A percentile compares a stretch with the other conserved stretches of the same genome.
phyloP scores from a whole-genome alignment of 37 sponge, comb jelly and placozoan genomes.

The Ianthella basta region DNA sequence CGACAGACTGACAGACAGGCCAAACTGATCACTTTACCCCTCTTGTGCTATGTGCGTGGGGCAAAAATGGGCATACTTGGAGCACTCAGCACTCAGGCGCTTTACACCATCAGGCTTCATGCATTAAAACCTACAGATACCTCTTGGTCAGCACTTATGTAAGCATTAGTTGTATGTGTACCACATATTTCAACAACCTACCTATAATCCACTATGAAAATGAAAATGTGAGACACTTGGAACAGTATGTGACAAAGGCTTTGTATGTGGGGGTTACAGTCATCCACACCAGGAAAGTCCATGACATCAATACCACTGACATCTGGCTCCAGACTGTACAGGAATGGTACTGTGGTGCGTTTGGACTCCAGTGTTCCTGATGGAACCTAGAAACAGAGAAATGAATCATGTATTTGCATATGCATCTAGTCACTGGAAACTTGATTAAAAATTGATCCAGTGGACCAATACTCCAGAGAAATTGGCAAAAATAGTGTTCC shows the following conservation, averaged over 20 bases:
- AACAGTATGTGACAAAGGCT: constrained; percentile 19
- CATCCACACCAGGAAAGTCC: constrained; percentile 67
- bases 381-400: constrained; percentile 18
- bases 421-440: no score
- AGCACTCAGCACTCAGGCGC: no score
- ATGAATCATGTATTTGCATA: background rate
- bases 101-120: no score
- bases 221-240: constrained; percentile 29
- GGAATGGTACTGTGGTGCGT: constrained; percentile 58
- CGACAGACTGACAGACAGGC: no score
- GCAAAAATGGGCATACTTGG: no score
- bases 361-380: constrained; percentile 38
- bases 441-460: no score
- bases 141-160: no score
- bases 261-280: constrained; percentile 24
- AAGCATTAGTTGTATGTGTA: background rate
- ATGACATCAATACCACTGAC: constrained; percentile 45
- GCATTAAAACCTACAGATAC: no score
- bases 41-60: no score
- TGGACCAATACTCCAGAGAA: no score
- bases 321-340: constrained; percentile 42
- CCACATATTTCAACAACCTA: background rate
- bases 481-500: no score
- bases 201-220: constrained; percentile 57
- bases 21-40: no score